phyloP scores from a whole-genome alignment of 2,113 vertebrate genomes.

The Struthidea cinerea region DNA sequence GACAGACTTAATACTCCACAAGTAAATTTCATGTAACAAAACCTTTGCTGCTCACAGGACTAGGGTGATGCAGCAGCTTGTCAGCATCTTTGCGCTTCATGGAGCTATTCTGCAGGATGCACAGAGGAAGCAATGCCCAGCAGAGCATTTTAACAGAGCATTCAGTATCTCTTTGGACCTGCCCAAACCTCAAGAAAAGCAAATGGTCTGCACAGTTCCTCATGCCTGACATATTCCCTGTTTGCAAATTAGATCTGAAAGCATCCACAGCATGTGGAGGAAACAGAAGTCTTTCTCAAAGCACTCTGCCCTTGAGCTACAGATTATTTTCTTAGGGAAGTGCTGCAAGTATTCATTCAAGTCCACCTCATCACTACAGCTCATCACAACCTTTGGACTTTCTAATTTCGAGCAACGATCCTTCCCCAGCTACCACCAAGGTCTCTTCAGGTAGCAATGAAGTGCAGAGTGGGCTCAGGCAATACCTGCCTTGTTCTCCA shows the following conservation, averaged over 20 bases:
- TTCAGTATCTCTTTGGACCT: neutral
- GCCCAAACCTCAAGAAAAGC: neutral
- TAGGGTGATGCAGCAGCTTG: neutral
- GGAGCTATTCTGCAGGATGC: neutral
- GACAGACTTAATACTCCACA: neutral
- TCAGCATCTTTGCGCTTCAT: neutral
- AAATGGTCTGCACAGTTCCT: neutral
- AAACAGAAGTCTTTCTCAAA: neutral
- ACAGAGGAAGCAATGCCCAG: neutral
- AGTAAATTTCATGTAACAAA: neutral
- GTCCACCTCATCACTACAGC: neutral
- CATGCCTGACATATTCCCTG: neutral
- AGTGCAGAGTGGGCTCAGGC: neutral
- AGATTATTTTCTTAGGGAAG: neutral
- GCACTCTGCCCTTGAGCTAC: neutral
- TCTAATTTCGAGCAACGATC: fast-evolving
- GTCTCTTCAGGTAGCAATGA: neutral
- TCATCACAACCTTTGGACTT: neutral
- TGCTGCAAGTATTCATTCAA: neutral
- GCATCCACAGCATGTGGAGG: neutral
- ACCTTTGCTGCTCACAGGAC: neutral
- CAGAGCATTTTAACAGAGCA: neutral
- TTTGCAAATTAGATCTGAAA: neutral
- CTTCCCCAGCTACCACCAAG: neutral
- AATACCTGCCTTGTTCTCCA: neutral